Percentiles rank a stretch among this genome's conserved stretches.
phyloP scores from a whole-genome alignment of 2,888 invertebrate genomes.

The Ochropacha duplaris region DNA sequence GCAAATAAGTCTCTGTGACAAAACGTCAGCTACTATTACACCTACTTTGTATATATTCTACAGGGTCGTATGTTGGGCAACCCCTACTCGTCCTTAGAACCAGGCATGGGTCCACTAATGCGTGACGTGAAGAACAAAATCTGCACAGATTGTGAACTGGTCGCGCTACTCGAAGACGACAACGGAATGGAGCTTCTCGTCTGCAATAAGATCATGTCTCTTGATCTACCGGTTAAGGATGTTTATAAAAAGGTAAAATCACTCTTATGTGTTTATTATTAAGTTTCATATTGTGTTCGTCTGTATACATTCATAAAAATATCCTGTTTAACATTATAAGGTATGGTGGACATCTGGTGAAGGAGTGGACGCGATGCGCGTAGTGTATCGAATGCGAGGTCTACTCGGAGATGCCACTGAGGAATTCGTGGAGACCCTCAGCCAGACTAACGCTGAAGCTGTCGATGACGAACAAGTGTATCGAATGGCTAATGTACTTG shows the following conservation, averaged over 20 bases:
- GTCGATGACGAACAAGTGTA: conserved; percentile 98
- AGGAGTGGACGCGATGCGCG: conserved; percentile 97
- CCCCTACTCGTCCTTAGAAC: conserved; percentile 97
- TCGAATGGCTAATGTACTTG: conserved; percentile 78
- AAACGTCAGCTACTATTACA: background rate
- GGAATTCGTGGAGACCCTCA: conserved; percentile 97
- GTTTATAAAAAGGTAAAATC: conserved; percentile 87
- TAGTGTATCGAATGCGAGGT: conserved; percentile 98
- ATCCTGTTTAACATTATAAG: conserved; percentile 47
- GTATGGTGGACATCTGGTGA: conserved; percentile 95
- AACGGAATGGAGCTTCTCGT: conserved; percentile 99
- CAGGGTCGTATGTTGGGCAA: conserved; percentile 98
- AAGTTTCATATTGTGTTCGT: too few relatives aligned
- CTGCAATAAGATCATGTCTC: conserved; percentile 98
- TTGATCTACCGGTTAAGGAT: conserved; percentile 97
- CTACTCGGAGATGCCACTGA: conserved; percentile 99
- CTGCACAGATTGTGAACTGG: conserved; percentile 98
- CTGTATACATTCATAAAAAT: too few relatives aligned
- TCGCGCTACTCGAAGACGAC: conserved; percentile 98
- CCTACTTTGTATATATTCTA: conserved; percentile 1
- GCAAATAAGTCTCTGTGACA: background rate
- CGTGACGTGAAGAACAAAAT: conserved; percentile 99
- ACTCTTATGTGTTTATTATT: background rate
- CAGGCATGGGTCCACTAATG: conserved; percentile 98
- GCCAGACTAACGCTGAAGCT: conserved; percentile 90